Conservation (phyloP, 2,888 invertebrate genomes). For the Euphydryas editha region DNA sequence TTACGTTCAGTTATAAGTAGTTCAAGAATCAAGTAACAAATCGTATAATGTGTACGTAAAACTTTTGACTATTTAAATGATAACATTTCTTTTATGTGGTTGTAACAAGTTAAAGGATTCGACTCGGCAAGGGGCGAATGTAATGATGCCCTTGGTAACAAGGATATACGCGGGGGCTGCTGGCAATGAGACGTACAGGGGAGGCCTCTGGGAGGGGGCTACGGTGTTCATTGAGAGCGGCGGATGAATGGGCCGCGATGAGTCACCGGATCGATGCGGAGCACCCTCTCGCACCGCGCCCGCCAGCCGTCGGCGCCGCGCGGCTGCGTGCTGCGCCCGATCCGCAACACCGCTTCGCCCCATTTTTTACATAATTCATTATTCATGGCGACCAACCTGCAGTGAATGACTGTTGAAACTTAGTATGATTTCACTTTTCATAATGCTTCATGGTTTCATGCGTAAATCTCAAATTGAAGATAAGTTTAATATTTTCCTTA, state of each 20-base stretch:
- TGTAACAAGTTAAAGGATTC: constrained; percentile 66
- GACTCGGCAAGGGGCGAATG: constrained; percentile 64
- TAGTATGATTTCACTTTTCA: constrained; percentile 13
- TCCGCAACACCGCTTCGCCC: constrained; percentile 42
- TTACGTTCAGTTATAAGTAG: neutral
- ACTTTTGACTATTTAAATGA: constrained; percentile 19
- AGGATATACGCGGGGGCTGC: constrained; percentile 55
- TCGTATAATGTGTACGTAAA: constrained; percentile 20
- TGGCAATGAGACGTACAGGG: constrained; percentile 50
- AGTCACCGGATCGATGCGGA: constrained; percentile 77
- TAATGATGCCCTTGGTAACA: constrained; percentile 78
- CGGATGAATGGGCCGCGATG: constrained; percentile 79
- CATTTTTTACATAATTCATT: constrained; percentile 46
- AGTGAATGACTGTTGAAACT: constrained; percentile 1
- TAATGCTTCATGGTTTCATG: neutral
- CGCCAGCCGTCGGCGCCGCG: constrained; percentile 43
- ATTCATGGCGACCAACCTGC: constrained; percentile 35
- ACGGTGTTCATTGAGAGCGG: constrained; percentile 79
- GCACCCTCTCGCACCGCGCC: constrained; percentile 40
- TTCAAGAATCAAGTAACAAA: constrained; percentile 11
- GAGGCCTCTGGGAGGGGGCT: constrained; percentile 49
- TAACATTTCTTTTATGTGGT: constrained; percentile 51
- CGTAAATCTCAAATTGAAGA: neutral
- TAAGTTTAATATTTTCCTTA: neutral
- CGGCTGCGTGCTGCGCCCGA: constrained; percentile 39